Percentiles rank a stretch among this genome's conserved stretches.
phyloP scores from a whole-genome alignment of 1,140 invertebrate species.

The Polypedilum pembai region DNA sequence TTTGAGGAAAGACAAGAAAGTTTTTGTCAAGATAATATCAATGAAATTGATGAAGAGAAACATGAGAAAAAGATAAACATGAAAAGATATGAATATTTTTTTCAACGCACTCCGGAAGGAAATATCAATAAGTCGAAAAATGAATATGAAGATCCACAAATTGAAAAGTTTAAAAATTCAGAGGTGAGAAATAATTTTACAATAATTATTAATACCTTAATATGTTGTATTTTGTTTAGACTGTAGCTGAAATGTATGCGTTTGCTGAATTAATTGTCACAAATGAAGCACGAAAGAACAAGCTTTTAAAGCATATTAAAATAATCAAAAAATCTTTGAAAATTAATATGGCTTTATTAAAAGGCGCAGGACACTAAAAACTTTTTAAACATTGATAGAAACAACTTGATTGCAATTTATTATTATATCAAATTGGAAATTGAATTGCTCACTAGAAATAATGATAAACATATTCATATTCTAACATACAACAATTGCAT shows the following conservation, averaged over 20 bases:
- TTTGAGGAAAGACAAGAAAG: neutral
- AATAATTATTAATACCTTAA: neutral
- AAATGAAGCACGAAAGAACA: neutral
- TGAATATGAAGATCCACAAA: conserved; percentile 44
- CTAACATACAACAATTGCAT: no score
- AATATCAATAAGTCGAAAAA: conserved; percentile 40
- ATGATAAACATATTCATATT: no score
- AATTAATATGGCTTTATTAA: no score
- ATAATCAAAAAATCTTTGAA: neutral
- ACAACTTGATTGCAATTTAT: no score
- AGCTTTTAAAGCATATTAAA: conserved; percentile 15
- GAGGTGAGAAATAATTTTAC: conserved; percentile 40
- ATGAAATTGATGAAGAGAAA: conserved; percentile 34
- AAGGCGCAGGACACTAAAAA: no score
- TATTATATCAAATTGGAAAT: no score
- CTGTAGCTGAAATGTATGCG: conserved; percentile 47
- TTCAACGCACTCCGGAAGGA: conserved; percentile 42
- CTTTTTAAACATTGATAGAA: no score
- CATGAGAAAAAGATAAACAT: no score
- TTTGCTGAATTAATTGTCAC: conserved; percentile 45
- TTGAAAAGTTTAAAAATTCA: conserved; percentile 44
- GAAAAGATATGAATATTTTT: conserved; percentile 37
- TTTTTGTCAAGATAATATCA: neutral
- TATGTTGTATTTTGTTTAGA: conserved; percentile 39
- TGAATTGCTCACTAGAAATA: no score